Evolutionary conservation across 2,797 vertebrate species (phyloP), one percentile per base, ranked within the genome.

Genomic region (Myotis planiceps): DNA sequence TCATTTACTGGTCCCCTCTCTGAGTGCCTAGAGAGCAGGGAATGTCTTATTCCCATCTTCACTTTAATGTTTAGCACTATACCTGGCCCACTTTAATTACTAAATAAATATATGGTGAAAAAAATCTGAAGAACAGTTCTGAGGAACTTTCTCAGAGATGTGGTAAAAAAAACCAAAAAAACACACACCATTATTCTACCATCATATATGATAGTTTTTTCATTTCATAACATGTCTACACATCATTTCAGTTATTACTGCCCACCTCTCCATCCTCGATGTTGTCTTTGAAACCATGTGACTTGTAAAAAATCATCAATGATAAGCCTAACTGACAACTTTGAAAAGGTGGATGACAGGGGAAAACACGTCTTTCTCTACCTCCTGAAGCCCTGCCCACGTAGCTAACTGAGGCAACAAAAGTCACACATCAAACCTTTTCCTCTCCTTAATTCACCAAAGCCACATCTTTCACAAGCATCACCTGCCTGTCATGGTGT

Each of bases 351-450:
- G 45, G 96, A 96, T 5, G 4, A 49, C 12, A 89, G 29, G 32
- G 34, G 65, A 66, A 37, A 95, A 88, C 8, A 4, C 2, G n/a
- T 16, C 82, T 45, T 82, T 71, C 3, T 58, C 29, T 86, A 27
- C 47, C 10, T 8, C 65, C 75, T 76, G 71, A 98, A 96, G 4
- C 14, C 34, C 75, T 88, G 78, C 65, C 87, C 96, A 80, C 47
- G 39, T 85, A 37, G 91, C 42, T 74, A 93, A 96, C 90, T 14
- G 9, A 94, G 71, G 82, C 97, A 98, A 96, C 88, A 95, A 94
- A 94, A 97, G 63, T 94, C 78, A 88, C 0, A 1, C 60, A 47
- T 0, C 8, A n/a, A 97, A 95, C 39, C 58, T 95, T 65, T 96
- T 69, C 87, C 0, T 0, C 96, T 95, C 68, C 86, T 92, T 88